Percentiles rank a stretch among this genome's conserved stretches.
These are phyloP conservation scores for Fratercula arctica DNA, from an alignment of 2,797 vertebrate genomes.

Conservation along the genomic window DNA sequence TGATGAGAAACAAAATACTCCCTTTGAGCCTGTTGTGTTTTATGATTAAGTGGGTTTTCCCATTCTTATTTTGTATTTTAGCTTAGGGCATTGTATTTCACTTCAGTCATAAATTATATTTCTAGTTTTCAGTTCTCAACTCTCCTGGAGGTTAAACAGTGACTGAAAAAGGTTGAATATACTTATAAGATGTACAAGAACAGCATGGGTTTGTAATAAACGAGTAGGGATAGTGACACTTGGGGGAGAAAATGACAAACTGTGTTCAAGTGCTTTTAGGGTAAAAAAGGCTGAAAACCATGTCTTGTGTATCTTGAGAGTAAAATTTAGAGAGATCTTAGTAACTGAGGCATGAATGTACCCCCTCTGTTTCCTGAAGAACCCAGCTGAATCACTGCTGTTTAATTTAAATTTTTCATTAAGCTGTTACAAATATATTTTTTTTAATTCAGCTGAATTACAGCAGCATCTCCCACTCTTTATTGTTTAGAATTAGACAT, in stretches of 20 bases:
- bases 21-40: background rate
- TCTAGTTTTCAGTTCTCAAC: background rate
- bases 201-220: background rate
- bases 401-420: background rate
- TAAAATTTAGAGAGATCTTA: background rate
- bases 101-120: background rate
- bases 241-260: background rate
- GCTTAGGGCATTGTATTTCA: background rate
- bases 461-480: background rate
- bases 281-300: background rate
- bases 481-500: background rate
- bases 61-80: background rate
- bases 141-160: background rate
- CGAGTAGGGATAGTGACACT: background rate
- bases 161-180: background rate
- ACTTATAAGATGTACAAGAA: background rate
- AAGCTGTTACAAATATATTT: background rate
- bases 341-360: background rate
- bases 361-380: background rate
- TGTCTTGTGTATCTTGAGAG: background rate
- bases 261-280: background rate
- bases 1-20: background rate
- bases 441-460: background rate
- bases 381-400: background rate
- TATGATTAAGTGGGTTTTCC: background rate